These are phyloP conservation scores for Chromis chromis DNA, from an alignment of 2,797 vertebrate genomes.

Conservation along the genomic window DNA sequence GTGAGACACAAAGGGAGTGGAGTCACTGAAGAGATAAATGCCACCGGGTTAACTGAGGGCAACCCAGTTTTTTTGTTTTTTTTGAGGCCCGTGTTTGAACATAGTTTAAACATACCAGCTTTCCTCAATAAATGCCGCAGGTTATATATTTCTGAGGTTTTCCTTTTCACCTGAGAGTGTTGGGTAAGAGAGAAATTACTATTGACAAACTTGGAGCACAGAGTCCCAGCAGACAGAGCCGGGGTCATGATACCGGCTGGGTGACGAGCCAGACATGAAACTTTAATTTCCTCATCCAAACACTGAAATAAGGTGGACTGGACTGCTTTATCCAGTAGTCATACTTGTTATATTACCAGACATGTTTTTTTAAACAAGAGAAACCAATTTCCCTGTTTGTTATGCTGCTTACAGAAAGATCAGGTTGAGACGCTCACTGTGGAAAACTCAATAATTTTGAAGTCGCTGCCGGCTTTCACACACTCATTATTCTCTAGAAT, in stretches of 20 bases:
- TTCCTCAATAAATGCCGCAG: constrained; percentile 49
- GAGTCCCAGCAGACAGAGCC: constrained; percentile 24
- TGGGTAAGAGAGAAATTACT: constrained; percentile 41
- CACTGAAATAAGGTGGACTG: constrained; percentile 23
- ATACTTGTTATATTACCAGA: constrained; percentile 12
- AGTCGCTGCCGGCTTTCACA: background rate
- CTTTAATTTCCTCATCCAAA: constrained; percentile 44
- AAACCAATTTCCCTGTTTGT: constrained; percentile 2
- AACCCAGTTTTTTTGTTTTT: constrained; percentile 30
- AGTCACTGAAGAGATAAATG: constrained; percentile 69
- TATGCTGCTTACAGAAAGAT: background rate
- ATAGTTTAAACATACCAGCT: constrained; percentile 42
- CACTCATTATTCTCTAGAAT: background rate
- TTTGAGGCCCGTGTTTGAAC: constrained; percentile 54
- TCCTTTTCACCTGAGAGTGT: constrained; percentile 39
- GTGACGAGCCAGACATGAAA: constrained; percentile 46
- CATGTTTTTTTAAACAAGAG: background rate
- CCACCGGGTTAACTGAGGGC: constrained; percentile 59
- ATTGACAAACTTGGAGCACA: constrained; percentile 50
- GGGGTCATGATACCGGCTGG: constrained; percentile 33
- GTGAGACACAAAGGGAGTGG: constrained; percentile 42
- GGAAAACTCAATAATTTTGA: background rate
- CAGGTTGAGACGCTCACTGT: background rate
- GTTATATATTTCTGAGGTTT: constrained; percentile 62
- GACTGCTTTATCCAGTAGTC: constrained; percentile 1